Base-by-base conservation (phyloP, 2,888 invertebrate genomes). In the Amaurobius ferox region DNA sequence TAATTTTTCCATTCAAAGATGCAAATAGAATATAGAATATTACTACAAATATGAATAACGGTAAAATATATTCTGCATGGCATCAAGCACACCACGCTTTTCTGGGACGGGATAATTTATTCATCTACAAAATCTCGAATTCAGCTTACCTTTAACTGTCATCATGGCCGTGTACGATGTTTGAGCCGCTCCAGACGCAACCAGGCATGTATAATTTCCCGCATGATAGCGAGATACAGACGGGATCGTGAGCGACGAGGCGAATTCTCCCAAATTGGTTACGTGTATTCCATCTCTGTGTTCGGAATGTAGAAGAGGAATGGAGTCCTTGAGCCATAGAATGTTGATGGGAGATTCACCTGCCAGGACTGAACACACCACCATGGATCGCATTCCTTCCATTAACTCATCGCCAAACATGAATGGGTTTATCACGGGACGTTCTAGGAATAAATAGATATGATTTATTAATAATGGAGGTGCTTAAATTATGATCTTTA, bases 351-450 rank as follows among this genome's bases (percentile, higher is more conserved):
- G 87, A 1, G 83, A 55, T n/a, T 87, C 87, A 9, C 87, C 87
- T 2, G 83, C 79, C 23, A 87, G 66, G 0, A 87, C 87, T 0
- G 74, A 79, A 35, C 87, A 87, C n/a, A 87, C 79, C 0, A 87
- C 87, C 83, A 85, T 87, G 13, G 87, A 72, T 28, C 87, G 67
- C 87, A 87, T 87, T n/a, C 87, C 87, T 44, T 87, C 87, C 87
- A 76, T 83, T 1, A 87, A 64, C 7, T 83, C 79, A 5, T 87
- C 87, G 0, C 87, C 85, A 39, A 87, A 87, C 35, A 85, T 71
- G 71, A 87, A 87, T 19, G 87, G 87, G 44, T 87, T 87, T 64
- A 87, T 85, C 23, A 85, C 79, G 5, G 87, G 87, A 6, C 85
- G 68, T 23, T 87, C 87, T 87, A 77, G 7, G 19, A 39, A 26